A percentile compares a stretch with the other conserved stretches of the same genome.
These are phyloP conservation scores for Cinara cedri DNA, from an alignment of 2,888 invertebrate species.

Conservation along the genomic window DNA sequence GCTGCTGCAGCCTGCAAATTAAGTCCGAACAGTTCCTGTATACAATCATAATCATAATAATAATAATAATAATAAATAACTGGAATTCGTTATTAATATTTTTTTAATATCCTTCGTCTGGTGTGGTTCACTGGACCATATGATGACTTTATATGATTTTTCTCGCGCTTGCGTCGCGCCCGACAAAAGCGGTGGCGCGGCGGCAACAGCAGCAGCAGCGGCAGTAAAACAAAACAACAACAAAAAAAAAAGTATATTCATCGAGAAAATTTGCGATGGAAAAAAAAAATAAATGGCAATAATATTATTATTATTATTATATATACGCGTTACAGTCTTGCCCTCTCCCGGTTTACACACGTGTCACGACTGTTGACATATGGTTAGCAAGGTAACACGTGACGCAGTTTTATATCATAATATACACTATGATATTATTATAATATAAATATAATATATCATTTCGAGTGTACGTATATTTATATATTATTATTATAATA, in stretches of 20 bases:
- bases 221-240: background rate
- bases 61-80: slow-evolving; percentile 39
- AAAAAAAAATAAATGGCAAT: slow-evolving; percentile 4
- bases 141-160: slow-evolving; percentile 49
- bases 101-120: slow-evolving; percentile 55
- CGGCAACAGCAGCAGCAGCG: background rate
- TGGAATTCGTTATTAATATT: slow-evolving; percentile 51
- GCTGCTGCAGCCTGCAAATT: slow-evolving; percentile 20
- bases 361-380: slow-evolving; percentile 53
- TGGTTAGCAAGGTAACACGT: slow-evolving; percentile 51
- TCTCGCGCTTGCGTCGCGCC: slow-evolving; percentile 30
- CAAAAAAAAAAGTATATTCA: slow-evolving; percentile 40
- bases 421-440: background rate
- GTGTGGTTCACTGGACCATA: slow-evolving; percentile 51
- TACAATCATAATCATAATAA: slow-evolving; percentile 24
- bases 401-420: slow-evolving; percentile 47
- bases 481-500: background rate
- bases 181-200: background rate
- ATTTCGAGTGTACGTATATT: slow-evolving; percentile 44
- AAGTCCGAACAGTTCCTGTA: slow-evolving; percentile 20
- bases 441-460: slow-evolving; percentile 54
- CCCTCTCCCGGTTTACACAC: slow-evolving; percentile 22
- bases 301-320: no score
- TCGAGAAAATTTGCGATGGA: slow-evolving; percentile 42
- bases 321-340: background rate